phyloP scores from a whole-genome alignment of 2,113 vertebrate genomes.

The Ptilorrhoa leucosticta region DNA sequence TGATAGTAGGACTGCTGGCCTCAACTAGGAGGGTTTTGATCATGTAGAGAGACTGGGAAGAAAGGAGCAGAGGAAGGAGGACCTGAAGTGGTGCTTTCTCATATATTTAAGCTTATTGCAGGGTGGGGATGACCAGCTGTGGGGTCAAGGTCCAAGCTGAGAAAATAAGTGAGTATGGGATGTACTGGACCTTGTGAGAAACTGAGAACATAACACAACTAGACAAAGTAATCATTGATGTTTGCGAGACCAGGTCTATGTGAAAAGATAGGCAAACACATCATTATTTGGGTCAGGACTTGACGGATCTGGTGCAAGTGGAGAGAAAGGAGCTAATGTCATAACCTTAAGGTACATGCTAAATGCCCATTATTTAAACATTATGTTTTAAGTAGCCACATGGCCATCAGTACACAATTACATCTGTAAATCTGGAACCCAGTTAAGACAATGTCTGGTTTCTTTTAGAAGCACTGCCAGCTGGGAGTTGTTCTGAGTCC shows the following conservation, averaged over 20 bases:
- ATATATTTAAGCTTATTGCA: accelerated
- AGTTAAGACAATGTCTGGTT: neutral
- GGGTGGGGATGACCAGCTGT: accelerated
- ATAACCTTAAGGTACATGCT: neutral
- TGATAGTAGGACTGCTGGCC: neutral
- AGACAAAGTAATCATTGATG: neutral
- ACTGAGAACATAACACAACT: accelerated
- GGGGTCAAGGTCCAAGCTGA: neutral
- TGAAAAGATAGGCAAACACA: neutral
- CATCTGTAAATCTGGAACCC: neutral
- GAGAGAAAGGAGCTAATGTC: neutral
- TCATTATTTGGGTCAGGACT: neutral
- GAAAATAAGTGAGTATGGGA: neutral
- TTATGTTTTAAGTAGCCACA: neutral
- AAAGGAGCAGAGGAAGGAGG: neutral
- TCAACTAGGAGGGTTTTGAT: neutral
- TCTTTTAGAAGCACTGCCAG: neutral
- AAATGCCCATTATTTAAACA: neutral
- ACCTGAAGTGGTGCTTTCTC: neutral
- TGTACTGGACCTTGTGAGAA: neutral
- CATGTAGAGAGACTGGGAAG: neutral
- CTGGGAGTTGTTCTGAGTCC: neutral
- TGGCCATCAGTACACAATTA: neutral
- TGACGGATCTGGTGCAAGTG: neutral
- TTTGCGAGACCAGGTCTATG: neutral